Conservation (phyloP, 2,113 vertebrate species). For the Condylura cristata region DNA sequence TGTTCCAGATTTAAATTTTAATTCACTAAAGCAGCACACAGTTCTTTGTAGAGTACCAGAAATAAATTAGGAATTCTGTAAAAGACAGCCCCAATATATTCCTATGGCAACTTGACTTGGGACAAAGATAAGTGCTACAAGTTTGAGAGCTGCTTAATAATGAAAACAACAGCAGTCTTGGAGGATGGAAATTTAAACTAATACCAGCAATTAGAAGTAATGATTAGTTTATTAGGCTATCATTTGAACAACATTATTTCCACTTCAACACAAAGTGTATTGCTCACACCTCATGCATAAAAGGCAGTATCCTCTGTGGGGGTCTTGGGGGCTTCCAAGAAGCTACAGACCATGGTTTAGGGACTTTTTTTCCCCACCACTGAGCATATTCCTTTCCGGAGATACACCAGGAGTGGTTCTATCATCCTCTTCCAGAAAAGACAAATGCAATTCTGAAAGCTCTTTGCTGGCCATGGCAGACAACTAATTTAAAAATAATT, state of each 20-base stretch:
- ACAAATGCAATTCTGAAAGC: not conserved
- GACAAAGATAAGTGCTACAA: slow-evolving; percentile 48
- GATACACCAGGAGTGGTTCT: not conserved
- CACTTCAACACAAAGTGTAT: slow-evolving; percentile 22
- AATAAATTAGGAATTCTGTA: slow-evolving; percentile 55
- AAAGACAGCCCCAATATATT: slow-evolving; percentile 55
- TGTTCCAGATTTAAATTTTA: slow-evolving; percentile 70
- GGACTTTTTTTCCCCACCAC: not conserved
- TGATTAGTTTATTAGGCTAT: slow-evolving; percentile 71
- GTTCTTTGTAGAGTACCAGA: slow-evolving; percentile 48
- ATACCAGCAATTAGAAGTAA: slow-evolving; percentile 70
- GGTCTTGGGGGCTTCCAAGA: not conserved
- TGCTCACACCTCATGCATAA: not conserved
- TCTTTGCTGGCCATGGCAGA: not conserved
- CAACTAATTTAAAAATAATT: not conserved
- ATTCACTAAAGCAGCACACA: slow-evolving; percentile 58
- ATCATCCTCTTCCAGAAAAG: not conserved
- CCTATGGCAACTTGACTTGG: slow-evolving; percentile 58
- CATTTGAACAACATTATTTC: slow-evolving; percentile 59
- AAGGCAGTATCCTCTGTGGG: not conserved
- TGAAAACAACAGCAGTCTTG: slow-evolving; percentile 46
- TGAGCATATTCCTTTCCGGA: not conserved
- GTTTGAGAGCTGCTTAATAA: slow-evolving; percentile 38
- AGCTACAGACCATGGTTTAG: not conserved
- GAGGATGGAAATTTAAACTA: slow-evolving; percentile 63